These are phyloP conservation scores for Platygyra sinensis DNA, from an alignment of 64 coral and sea anemone genomes.

Conservation along the genomic window DNA sequence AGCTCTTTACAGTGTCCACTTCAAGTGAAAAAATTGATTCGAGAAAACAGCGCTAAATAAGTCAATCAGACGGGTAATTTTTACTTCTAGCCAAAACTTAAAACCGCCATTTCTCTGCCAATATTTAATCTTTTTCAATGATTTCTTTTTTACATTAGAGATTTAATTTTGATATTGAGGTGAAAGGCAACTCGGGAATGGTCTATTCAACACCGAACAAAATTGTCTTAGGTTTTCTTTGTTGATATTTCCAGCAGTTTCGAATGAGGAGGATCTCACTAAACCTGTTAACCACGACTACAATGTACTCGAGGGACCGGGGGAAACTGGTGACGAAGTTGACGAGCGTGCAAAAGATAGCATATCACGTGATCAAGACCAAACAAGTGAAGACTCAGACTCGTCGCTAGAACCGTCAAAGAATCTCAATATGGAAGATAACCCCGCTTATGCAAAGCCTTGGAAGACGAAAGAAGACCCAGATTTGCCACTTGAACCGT, in stretches of 20 bases:
- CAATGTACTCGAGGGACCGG: constrained; percentile 37
- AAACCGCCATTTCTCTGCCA: too few species aligned
- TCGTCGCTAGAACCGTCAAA: not conserved
- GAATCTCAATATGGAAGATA: not conserved
- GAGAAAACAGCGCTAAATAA: too few species aligned
- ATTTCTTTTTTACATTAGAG: too few species aligned
- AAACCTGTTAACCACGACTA: not conserved
- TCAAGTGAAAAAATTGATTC: too few species aligned
- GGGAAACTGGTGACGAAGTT: not conserved
- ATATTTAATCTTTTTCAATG: too few species aligned
- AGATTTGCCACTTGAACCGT: not conserved
- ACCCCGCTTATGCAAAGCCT: not conserved
- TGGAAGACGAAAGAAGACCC: not conserved
- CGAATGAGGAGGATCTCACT: not conserved
- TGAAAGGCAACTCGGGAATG: too few species aligned
- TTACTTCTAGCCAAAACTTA: too few species aligned
- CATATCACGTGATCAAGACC: not conserved
- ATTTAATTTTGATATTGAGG: too few species aligned
- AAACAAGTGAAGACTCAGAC: not conserved
- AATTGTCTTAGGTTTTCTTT: not conserved
- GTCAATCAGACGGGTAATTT: too few species aligned
- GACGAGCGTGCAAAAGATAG: not conserved
- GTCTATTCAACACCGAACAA: too few species aligned
- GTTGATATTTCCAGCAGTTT: not conserved
- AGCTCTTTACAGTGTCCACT: too few species aligned